Evolutionary conservation across 2,888 invertebrate genomes (phyloP).

Genomic region (Pseudococcus viburni): DNA sequence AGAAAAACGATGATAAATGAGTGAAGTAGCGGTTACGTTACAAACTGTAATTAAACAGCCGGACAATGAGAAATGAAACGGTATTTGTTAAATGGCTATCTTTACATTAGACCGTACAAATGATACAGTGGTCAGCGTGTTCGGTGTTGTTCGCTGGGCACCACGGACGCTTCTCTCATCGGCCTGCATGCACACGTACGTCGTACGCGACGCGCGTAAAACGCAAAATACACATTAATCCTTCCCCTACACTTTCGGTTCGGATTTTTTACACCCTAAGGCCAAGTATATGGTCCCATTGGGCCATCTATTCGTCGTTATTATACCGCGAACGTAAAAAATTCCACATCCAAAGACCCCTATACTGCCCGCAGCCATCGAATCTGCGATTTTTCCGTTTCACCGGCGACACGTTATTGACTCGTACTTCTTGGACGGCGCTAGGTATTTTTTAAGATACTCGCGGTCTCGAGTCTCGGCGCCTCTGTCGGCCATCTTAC

Average conservation of each 20-base stretch:
- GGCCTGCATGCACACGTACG: neutral
- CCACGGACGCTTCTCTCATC: neutral
- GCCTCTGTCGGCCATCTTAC: slow-evolving; percentile 11
- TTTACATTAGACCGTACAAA: slow-evolving; percentile 42
- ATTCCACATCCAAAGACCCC: neutral
- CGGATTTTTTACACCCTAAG: slow-evolving; percentile 20
- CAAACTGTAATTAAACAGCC: slow-evolving; percentile 63
- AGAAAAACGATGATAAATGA: slow-evolving; percentile 63
- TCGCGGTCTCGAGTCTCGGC: neutral
- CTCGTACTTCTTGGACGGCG: neutral
- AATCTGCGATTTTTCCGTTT: neutral
- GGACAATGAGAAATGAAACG: slow-evolving; percentile 64
- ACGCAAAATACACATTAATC: slow-evolving; percentile 51
- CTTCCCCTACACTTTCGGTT: slow-evolving; percentile 7
- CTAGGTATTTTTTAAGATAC: neutral
- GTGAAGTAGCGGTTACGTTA: slow-evolving; percentile 62
- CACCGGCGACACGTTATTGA: neutral
- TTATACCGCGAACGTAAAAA: neutral
- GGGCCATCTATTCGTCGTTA: slow-evolving; percentile 5
- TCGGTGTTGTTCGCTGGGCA: neutral
- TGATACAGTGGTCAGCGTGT: slow-evolving; percentile 41
- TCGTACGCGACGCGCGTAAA: neutral
- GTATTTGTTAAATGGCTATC: slow-evolving; percentile 62
- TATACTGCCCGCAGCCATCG: neutral
- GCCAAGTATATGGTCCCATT: neutral